Percentiles rank a stretch among this genome's conserved stretches.
Conservation (phyloP, 2,797 vertebrate genomes). For the Picus viridis region DNA sequence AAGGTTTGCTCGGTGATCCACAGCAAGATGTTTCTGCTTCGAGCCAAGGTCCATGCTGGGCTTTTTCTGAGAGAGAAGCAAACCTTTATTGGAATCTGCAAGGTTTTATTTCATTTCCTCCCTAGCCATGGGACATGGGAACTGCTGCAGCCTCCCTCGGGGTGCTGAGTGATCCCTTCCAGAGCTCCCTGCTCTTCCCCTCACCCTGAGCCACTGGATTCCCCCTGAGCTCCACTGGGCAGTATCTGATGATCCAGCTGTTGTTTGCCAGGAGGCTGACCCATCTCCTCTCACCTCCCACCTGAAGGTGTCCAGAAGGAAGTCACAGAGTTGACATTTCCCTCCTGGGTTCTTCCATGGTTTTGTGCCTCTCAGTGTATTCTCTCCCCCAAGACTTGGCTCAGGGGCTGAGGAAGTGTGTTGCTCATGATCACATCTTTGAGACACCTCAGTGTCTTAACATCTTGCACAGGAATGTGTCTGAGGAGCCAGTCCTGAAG, state of each 20-base stretch:
- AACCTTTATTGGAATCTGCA: neutral
- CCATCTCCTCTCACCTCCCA: neutral
- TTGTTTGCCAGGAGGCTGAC: neutral
- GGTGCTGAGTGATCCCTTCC: neutral
- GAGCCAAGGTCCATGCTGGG: neutral
- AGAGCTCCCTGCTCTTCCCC: neutral
- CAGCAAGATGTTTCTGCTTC: neutral
- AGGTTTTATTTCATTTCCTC: conserved; percentile 2
- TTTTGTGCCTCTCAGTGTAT: neutral
- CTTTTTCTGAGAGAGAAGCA: neutral
- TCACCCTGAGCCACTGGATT: neutral
- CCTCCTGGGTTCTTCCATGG: neutral
- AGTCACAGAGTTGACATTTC: neutral
- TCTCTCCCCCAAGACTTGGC: neutral
- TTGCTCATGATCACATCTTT: neutral
- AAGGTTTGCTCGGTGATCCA: neutral
- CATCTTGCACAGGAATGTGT: conserved; percentile 12
- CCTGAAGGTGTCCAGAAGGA: conserved; percentile 5
- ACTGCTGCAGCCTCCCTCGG: neutral
- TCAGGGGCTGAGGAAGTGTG: neutral
- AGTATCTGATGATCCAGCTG: neutral
- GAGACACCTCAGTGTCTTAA: conserved; percentile 21
- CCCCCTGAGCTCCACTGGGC: neutral
- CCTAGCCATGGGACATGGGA: accelerated
- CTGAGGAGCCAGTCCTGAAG: neutral